Percentiles rank a stretch among this genome's conserved stretches.
Evolutionary conservation across 2,113 vertebrate genomes (phyloP).

Genomic region (Phasianus colchicus): DNA sequence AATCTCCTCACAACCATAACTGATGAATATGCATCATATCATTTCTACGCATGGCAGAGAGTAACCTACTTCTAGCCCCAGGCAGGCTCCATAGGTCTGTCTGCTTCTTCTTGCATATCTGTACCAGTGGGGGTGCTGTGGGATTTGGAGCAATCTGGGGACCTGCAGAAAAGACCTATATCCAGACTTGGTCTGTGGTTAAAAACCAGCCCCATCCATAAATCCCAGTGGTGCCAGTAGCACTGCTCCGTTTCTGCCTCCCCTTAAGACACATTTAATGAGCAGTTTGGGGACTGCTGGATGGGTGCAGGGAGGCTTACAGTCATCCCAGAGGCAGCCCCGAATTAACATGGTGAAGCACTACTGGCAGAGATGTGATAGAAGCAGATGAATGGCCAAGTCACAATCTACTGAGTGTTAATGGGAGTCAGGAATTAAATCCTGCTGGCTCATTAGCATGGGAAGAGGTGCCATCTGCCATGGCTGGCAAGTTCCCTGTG

Average conservation of each 20-base stretch:
- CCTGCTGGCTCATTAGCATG: conserved; percentile 33
- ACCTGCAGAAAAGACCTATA: accelerated
- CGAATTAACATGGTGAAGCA: not conserved
- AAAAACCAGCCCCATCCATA: not conserved
- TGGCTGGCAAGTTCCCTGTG: not conserved
- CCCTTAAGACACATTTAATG: not conserved
- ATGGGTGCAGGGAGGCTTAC: not conserved
- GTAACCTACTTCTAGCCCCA: conserved; percentile 60
- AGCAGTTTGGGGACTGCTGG: not conserved
- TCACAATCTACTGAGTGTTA: conserved; percentile 41
- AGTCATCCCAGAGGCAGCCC: not conserved
- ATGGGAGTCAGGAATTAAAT: conserved; percentile 48
- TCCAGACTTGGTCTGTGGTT: not conserved
- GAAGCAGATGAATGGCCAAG: conserved; percentile 11
- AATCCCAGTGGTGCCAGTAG: accelerated
- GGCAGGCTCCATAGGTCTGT: not conserved
- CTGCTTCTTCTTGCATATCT: not conserved
- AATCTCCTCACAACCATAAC: not conserved
- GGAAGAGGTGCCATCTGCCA: conserved; percentile 51
- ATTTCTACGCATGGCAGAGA: conserved; percentile 40
- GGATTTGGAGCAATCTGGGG: not conserved
- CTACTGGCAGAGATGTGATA: not conserved
- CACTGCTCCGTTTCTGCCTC: not conserved
- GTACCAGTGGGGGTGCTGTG: not conserved
- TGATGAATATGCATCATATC: conserved; percentile 65